Evolutionary conservation across 1,140 invertebrate genomes (phyloP), one percentile per base, ranked within the genome.

Genomic region (Drosophila nebulosa): DNA sequence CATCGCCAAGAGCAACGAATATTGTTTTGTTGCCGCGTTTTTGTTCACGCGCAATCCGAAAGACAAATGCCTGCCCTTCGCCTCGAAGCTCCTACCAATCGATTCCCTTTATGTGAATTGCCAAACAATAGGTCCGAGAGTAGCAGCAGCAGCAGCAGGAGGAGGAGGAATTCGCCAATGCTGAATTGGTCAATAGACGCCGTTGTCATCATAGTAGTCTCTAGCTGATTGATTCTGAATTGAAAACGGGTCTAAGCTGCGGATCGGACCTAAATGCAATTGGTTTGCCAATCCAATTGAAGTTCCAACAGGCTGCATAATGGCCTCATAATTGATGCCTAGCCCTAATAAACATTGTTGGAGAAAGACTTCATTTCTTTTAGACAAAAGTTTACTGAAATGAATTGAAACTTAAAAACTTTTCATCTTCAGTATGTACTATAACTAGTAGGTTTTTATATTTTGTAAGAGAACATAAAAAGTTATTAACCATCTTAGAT

Each of bases 391-490:
- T 27, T 27, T 4, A 27, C 27, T 26, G 24, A 26, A 26, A n/a
- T n/a, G n/a, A n/a, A n/a, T n/a, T n/a, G n/a, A 26, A 26, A 26
- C 2, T 2, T 26, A 26, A 26, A 4, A 26, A 3, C 9, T 32
- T 35, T 36, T 6, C 39, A 18, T n/a, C n/a, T n/a, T n/a, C n/a
- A n/a, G n/a, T n/a, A n/a, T n/a, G n/a, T n/a, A n/a, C n/a, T 36
- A 36, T 36, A 14, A 36, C 35, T 36, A n/a, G 2, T 4, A 52
- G 14, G 61, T 60, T 69, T 72, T 69, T 55, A 78, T 79, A 81
- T 73, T 74, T 74, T 61, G 56, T 68, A 67, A 18, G 58, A 42
- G 70, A 64, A 71, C 80, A 53, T 85, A 83, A 85, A 85, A 83
- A 76, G 74, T 75, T 69, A 84, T 72, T 60, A 58, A 26, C 64